Evolutionary conservation across 35 echinoderm and acorn worm genomes (phyloP), one percentile per base, ranked within the genome.

Genomic region (Diadema setosum): DNA sequence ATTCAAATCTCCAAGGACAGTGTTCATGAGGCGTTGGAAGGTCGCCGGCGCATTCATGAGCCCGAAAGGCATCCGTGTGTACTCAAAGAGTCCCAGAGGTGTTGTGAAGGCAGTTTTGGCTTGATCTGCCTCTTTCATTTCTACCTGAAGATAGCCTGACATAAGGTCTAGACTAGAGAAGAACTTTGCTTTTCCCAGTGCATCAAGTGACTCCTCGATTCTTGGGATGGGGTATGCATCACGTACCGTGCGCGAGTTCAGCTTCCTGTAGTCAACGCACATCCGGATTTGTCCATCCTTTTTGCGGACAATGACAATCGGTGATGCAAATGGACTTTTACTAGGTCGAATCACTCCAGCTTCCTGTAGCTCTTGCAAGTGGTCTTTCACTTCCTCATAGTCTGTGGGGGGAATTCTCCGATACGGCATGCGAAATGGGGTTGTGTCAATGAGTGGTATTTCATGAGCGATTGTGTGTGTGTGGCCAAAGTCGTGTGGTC

Each of bases 221-320:
- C 90, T n/a, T 2, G 90, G 90, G 29, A 93, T 21, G n/a, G 90
- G 70, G 29, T 88, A 93, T 0, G 91, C 40, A 37, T 88, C 86
- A 29, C 78, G 31, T 3, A 83, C 29, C 3, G 91, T 93, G 5
- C 65, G 43, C 24, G 27, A 12, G 46, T 93, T 93, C 11, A 93
- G 60, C 58, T 84, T 83, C 15, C 91, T 5, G 67, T 93, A 93
- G 44, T 93, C 91, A 7, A 93, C 86, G 31, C 91, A 93, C 12
- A 93, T 18, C 14, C 86, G 76, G 6, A 88, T 30, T 36, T 20
- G 75, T 0, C 80, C 85, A 83, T 93, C 91, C n/a, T n/a, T n/a
- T n/a, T n/a, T n/a, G n/a, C n/a, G n/a, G n/a, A n/a, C n/a, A n/a
- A n/a, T n/a, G n/a, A n/a, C n/a, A n/a, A n/a, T n/a, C n/a, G n/a